These are phyloP conservation scores for Xyrauchen texanus DNA, from an alignment of 2,113 vertebrate species.

Conservation along the genomic window DNA sequence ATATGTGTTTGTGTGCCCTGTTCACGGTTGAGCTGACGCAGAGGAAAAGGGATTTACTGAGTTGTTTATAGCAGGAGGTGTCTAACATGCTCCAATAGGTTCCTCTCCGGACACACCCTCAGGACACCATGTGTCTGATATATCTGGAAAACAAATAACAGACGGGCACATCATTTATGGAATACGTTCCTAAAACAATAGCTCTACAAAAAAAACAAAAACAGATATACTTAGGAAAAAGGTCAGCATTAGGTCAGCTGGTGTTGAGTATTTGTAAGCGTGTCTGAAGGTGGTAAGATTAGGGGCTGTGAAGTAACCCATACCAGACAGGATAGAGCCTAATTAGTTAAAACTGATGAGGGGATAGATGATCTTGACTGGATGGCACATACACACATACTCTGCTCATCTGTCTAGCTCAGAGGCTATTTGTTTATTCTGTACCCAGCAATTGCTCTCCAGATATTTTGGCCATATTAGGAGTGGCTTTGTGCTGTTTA, in stretches of 20 bases:
- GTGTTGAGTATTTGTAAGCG: not conserved
- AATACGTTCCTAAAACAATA: too few species aligned
- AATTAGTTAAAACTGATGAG: not conserved
- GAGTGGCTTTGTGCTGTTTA: not conserved
- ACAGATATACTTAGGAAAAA: not conserved
- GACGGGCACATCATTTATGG: too few species aligned
- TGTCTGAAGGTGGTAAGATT: not conserved
- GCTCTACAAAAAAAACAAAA: too few species aligned
- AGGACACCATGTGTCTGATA: not conserved
- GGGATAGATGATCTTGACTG: constrained; percentile 5
- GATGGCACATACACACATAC: constrained; percentile 26
- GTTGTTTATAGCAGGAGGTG: not conserved
- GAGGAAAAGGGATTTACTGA: not conserved
- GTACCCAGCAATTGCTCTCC: not conserved
- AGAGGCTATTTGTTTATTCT: not conserved
- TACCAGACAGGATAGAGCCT: not conserved
- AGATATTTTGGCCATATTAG: constrained; percentile 6
- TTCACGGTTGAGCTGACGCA: not conserved
- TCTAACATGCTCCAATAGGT: not conserved
- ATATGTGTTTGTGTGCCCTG: not conserved
- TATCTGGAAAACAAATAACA: too few species aligned
- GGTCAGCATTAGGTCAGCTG: not conserved
- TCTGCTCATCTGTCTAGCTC: not conserved
- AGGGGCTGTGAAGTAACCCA: constrained; percentile 1
- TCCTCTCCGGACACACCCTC: not conserved